Evolutionary conservation across 2,888 invertebrate genomes (phyloP).

Genomic region (Aradus depressus): DNA sequence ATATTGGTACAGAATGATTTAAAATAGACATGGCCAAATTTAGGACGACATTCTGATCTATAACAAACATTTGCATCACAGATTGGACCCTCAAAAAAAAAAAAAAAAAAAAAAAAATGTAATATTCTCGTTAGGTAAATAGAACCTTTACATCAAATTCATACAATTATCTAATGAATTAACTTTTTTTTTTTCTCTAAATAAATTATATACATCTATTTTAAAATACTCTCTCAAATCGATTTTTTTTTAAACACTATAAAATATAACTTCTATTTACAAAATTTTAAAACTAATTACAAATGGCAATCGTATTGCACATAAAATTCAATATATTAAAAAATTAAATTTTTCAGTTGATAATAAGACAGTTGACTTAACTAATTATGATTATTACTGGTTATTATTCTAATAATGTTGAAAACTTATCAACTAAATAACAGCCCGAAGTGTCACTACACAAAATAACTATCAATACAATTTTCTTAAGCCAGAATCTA

Average conservation of each 20-base stretch:
- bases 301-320: slow-evolving; percentile 19
- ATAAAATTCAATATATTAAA: slow-evolving; percentile 9
- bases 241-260: slow-evolving; percentile 11
- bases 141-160: not conserved
- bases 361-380: too few species aligned
- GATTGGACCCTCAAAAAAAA: slow-evolving; percentile 13
- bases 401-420: not conserved
- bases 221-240: slow-evolving; percentile 5
- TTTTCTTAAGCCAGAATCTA: too few species aligned
- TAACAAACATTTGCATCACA: slow-evolving; percentile 8
- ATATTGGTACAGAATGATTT: too few species aligned
- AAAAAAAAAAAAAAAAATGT: slow-evolving; percentile 1
- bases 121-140: slow-evolving; percentile 4
- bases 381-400: too few species aligned
- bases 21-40: not conserved
- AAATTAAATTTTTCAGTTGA: not conserved
- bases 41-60: not conserved
- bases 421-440: slow-evolving; percentile 17
- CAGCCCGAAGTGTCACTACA: slow-evolving; percentile 20
- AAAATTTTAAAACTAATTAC: slow-evolving; percentile 16
- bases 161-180: not conserved
- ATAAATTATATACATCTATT: slow-evolving; percentile 14
- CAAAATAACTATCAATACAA: too few species aligned
- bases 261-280: slow-evolving; percentile 22
- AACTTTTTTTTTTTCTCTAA: slow-evolving; percentile 1